Conservation (phyloP, 2,113 vertebrate species). For the Neomonachus schauinslandi region DNA sequence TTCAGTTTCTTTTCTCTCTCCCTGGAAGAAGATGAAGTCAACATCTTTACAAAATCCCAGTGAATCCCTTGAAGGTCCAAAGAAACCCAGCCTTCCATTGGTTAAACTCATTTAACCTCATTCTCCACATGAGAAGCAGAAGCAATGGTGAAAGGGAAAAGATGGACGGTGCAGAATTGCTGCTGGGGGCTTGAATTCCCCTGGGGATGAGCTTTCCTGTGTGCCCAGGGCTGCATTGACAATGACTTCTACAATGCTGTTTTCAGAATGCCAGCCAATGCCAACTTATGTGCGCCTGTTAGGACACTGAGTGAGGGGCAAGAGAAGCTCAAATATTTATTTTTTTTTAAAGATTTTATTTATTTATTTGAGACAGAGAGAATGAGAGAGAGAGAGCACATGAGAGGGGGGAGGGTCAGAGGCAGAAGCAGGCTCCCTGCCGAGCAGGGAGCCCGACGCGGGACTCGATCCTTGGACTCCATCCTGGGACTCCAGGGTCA, state of each 20-base stretch:
- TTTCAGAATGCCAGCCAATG: neutral
- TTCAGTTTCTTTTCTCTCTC: neutral
- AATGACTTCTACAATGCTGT: neutral
- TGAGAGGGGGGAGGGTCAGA: too few relatives aligned
- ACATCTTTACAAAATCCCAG: neutral
- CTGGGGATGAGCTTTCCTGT: neutral
- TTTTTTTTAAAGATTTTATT: too few relatives aligned
- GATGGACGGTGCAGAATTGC: neutral
- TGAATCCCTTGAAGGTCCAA: neutral
- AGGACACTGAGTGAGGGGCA: neutral
- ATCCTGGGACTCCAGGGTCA: too few relatives aligned
- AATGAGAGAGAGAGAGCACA: too few relatives aligned
- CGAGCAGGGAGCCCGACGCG: too few relatives aligned
- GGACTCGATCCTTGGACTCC: too few relatives aligned
- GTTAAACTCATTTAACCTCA: neutral
- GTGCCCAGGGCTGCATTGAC: rapidly evolving
- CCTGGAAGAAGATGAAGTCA: neutral
- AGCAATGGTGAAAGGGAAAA: neutral
- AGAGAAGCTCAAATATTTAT: neutral
- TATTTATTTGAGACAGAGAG: too few relatives aligned
- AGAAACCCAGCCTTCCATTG: neutral
- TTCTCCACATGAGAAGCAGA: neutral
- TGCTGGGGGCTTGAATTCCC: neutral
- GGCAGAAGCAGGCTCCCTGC: too few relatives aligned
- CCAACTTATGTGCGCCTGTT: rapidly evolving